phyloP scores from a whole-genome alignment of 2,888 invertebrate genomes.

The Graphium colonna region DNA sequence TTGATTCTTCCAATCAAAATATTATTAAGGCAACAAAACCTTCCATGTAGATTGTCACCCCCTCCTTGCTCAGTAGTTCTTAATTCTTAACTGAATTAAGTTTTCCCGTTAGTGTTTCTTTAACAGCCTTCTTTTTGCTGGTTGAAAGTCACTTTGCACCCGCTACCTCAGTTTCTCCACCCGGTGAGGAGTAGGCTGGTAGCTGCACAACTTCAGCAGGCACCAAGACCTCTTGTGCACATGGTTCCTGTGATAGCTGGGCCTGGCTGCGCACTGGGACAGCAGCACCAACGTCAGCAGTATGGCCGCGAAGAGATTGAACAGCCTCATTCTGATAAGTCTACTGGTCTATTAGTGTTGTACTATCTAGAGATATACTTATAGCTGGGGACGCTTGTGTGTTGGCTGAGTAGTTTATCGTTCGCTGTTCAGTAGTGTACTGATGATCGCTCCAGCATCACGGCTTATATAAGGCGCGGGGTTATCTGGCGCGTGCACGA shows the following conservation, averaged over 20 bases:
- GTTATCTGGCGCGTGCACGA: slow-evolving; percentile 74
- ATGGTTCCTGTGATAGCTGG: slow-evolving; percentile 36
- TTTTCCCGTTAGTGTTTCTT: background rate
- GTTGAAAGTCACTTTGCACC: background rate
- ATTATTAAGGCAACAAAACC: background rate
- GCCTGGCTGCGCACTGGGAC: slow-evolving; percentile 41
- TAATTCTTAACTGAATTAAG: background rate
- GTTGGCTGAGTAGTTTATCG: slow-evolving; percentile 35
- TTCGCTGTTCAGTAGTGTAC: slow-evolving; percentile 50
- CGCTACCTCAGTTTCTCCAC: slow-evolving; percentile 32
- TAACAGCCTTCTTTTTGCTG: no score
- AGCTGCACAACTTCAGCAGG: slow-evolving; percentile 59
- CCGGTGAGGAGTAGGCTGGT: slow-evolving; percentile 37
- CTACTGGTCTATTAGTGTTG: background rate
- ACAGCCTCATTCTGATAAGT: slow-evolving; percentile 55
- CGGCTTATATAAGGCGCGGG: slow-evolving; percentile 56
- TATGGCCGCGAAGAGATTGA: slow-evolving; percentile 44
- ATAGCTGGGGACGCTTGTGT: no score
- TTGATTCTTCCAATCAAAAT: background rate
- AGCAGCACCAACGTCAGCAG: slow-evolving; percentile 43
- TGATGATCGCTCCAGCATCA: slow-evolving; percentile 47
- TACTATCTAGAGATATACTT: background rate
- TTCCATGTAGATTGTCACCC: background rate
- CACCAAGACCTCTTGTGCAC: slow-evolving; percentile 51
- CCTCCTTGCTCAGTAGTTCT: background rate